Percentiles rank a stretch among this genome's conserved stretches.
Conservation (phyloP, 2,888 invertebrate genomes). For the Troides helena region DNA sequence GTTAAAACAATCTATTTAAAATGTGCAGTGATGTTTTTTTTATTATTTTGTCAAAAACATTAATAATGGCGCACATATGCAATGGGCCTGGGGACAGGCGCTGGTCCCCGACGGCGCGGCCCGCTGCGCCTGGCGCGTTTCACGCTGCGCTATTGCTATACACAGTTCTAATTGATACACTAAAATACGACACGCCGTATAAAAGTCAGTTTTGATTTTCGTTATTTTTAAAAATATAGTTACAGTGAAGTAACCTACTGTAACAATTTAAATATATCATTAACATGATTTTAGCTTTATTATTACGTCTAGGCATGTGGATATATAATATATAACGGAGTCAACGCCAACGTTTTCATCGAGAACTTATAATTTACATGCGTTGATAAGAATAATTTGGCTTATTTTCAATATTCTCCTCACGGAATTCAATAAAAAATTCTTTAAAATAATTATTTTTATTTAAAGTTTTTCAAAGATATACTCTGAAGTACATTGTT, state of each 20-base stretch:
- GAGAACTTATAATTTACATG: too few relatives aligned
- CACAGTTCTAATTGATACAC: slow-evolving; percentile 79
- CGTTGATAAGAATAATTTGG: too few relatives aligned
- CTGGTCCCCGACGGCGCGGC: slow-evolving; percentile 40
- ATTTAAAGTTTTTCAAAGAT: too few relatives aligned
- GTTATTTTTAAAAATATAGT: slow-evolving; percentile 31
- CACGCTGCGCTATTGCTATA: slow-evolving; percentile 71
- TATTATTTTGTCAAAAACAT: slow-evolving; percentile 49
- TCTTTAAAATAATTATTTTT: too few relatives aligned
- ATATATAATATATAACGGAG: too few relatives aligned
- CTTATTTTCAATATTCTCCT: too few relatives aligned
- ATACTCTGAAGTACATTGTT: too few relatives aligned
- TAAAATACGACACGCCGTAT: slow-evolving; percentile 65
- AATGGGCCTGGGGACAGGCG: slow-evolving; percentile 42
- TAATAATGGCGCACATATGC: slow-evolving; percentile 43
- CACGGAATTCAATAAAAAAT: too few relatives aligned
- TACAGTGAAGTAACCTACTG: neutral
- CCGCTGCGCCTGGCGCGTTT: slow-evolving; percentile 48
- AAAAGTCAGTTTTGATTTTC: slow-evolving; percentile 45
- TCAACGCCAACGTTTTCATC: too few relatives aligned
- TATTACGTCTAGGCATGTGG: too few relatives aligned
- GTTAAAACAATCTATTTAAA: slow-evolving; percentile 19
- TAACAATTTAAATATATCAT: neutral
- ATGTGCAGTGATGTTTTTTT: slow-evolving; percentile 43
- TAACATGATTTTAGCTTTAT: too few relatives aligned